phyloP scores from a whole-genome alignment of 1,140 invertebrate genomes.

The Neodiprion fabricii region DNA sequence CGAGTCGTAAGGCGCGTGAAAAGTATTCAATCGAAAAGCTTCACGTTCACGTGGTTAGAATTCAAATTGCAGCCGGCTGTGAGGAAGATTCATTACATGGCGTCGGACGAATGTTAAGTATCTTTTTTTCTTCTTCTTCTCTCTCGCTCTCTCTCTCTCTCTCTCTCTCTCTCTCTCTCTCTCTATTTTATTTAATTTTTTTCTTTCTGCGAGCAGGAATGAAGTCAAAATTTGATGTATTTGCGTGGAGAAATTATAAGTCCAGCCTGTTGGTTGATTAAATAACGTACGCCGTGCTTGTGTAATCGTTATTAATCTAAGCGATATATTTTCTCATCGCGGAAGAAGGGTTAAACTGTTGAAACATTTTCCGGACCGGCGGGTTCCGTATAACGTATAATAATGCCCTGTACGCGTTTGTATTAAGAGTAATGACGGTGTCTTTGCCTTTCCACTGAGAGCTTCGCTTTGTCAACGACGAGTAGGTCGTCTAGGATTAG shows the following conservation, averaged over 20 bases:
- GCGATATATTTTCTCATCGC: background rate
- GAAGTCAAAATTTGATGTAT: too few relatives aligned
- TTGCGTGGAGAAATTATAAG: background rate
- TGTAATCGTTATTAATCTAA: constrained; percentile 1
- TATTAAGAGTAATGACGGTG: constrained; percentile 4
- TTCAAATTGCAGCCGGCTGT: too few relatives aligned
- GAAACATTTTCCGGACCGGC: background rate
- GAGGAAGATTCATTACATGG: constrained; percentile 8
- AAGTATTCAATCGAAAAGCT: too few relatives aligned
- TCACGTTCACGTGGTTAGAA: too few relatives aligned
- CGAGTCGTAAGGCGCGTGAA: constrained; percentile 8
- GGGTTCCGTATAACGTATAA: too few relatives aligned
- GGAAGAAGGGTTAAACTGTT: constrained; percentile 3
- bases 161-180: background rate
- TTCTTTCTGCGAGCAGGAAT: too few relatives aligned
- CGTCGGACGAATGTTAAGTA: constrained; percentile 25
- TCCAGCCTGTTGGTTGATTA: background rate
- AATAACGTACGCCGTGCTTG: background rate
- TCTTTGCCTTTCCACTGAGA: constrained; percentile 1
- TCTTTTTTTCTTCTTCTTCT: constrained; percentile 1
- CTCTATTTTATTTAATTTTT: background rate
- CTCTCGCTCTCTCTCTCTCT: constrained; percentile 15
- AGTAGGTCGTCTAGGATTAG: background rate
- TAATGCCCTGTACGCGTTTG: background rate
- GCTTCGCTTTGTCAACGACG: background rate